phyloP scores from a whole-genome alignment of 2,888 invertebrate genomes.

The Dasypogon diadema region DNA sequence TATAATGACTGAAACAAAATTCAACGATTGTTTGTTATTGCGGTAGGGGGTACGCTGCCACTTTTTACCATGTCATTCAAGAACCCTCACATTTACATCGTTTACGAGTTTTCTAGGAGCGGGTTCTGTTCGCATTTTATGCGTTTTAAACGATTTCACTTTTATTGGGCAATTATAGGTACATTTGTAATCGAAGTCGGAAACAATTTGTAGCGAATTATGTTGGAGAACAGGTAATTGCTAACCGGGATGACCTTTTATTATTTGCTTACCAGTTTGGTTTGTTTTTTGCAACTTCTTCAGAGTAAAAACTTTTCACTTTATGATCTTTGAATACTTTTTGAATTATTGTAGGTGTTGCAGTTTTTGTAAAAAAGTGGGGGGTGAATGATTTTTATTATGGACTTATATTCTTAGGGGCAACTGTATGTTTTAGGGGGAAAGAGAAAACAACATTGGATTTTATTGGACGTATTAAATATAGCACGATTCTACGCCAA shows the following conservation, averaged over 20 bases:
- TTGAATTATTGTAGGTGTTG: no score
- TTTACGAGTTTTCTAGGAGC: background rate
- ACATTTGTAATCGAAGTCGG: conserved; percentile 33
- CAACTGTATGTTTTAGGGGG: no score
- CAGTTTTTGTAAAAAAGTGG: no score
- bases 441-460: no score
- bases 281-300: background rate
- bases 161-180: conserved; percentile 41
- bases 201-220: background rate
- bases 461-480: no score
- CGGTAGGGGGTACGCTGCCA: background rate
- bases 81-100: conserved; percentile 32
- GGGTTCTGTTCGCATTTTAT: conserved; percentile 12
- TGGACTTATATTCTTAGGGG: no score
- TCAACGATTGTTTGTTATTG: conserved; percentile 26
- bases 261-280: background rate
- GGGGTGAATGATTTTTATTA: no score
- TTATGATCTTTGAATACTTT: no score
- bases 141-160: conserved; percentile 41
- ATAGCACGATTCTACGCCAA: no score
- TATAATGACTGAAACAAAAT: conserved; percentile 1
- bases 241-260: background rate
- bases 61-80: conserved; percentile 12
- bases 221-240: background rate
- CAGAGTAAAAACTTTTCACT: no score